Percentiles rank a stretch among this genome's conserved stretches.
phyloP scores from a whole-genome alignment of 2,888 invertebrate species.

The Sphaerophoria taeniata region DNA sequence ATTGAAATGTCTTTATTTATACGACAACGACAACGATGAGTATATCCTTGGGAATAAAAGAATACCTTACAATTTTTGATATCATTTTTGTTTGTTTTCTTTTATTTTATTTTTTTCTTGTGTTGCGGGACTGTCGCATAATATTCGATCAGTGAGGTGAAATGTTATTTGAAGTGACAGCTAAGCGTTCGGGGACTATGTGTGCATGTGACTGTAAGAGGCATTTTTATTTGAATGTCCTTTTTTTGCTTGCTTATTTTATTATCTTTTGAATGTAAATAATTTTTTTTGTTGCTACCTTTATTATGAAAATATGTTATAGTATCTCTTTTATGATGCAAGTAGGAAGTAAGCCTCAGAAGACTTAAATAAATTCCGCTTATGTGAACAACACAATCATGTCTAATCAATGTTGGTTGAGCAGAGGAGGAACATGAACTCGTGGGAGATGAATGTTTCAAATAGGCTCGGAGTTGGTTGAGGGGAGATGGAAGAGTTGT shows the following conservation, averaged over 20 bases:
- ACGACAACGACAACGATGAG: background rate
- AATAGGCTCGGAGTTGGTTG: background rate
- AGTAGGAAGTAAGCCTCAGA: constrained; percentile 52
- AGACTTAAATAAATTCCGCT: constrained; percentile 62
- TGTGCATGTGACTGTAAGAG: constrained; percentile 30
- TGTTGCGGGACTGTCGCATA: constrained; percentile 44
- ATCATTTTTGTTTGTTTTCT: constrained; percentile 52
- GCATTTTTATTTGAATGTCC: constrained; percentile 42
- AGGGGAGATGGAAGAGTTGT: background rate
- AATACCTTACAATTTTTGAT: constrained; percentile 51
- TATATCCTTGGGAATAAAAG: constrained; percentile 50
- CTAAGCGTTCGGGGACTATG: constrained; percentile 28
- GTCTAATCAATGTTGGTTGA: constrained; percentile 52
- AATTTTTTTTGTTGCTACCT: constrained; percentile 10
- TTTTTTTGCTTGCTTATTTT: constrained; percentile 16
- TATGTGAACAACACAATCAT: constrained; percentile 55
- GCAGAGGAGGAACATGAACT: constrained; percentile 5
- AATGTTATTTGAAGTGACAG: constrained; percentile 74
- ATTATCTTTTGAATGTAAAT: constrained; percentile 34
- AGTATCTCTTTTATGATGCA: background rate
- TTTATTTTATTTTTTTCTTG: too few relatives aligned
- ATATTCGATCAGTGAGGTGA: constrained; percentile 72
- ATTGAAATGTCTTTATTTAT: constrained; percentile 14
- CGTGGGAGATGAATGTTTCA: background rate
- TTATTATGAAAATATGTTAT: background rate